Evolutionary conservation across 2,888 invertebrate species (phyloP), one percentile per base, ranked within the genome.

Genomic region (Hipparchia sbordonii): DNA sequence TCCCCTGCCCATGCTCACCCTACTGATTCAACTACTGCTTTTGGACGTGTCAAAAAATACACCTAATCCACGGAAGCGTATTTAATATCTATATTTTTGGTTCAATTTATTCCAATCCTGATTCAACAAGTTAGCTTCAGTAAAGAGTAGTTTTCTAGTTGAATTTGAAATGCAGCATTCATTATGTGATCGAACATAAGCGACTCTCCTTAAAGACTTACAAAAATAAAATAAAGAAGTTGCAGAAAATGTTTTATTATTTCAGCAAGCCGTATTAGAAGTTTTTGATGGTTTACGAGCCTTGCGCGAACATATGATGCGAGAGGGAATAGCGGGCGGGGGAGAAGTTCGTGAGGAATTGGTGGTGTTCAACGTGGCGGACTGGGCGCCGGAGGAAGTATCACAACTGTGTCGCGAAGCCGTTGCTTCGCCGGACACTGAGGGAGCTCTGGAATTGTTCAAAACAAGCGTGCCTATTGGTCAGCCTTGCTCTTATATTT

Each of bases 361-460:
- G 75, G 84, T 89, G 68, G 82, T 93, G 67, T 89, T 91, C 77
- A 92, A 92, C 76, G 93, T 93, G 51, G 89, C 87, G 0, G 92
- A 93, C 77, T 93, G 93, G 93, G 83, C 91, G 1, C 76, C 86
- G 0, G 89, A 91, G 5, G 93, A 93, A 76, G 81, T 93, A 9
- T 77, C 89, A 0, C 88, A 91, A 70, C 81, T 92, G 10, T 91
- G 89, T 72, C 87, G 84, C 7, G 88, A 90, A 60, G 88, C 87
- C 9, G 80, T 80, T 6, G 81, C 83, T 6, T 81, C 85, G 8
- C 81, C 85, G 2, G 77, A 77, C 13, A 78, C 81, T 0, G 87
- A 89, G 7, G 85, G 84, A 13, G 87, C 87, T 13, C 74, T 82
- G 6, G 88, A 90, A 56, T 51, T 89, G 7, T 83, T 92, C 48